Evolutionary conservation across 1,140 invertebrate species (phyloP).

Genomic region (Drosophila ironensis): DNA sequence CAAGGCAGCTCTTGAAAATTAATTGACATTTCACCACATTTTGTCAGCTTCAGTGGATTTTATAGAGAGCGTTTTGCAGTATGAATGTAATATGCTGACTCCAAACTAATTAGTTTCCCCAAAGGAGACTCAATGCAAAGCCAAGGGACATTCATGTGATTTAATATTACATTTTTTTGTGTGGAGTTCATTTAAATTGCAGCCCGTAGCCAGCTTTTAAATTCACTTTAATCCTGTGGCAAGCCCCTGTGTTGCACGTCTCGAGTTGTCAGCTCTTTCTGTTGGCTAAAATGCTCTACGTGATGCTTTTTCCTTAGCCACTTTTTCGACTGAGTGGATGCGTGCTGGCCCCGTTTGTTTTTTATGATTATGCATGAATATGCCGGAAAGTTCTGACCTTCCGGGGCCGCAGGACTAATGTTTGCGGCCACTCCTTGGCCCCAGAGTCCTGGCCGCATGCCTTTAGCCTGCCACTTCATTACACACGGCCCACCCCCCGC

Average conservation of each 20-base stretch:
- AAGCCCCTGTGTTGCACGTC: too few species aligned
- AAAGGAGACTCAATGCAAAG: not conserved
- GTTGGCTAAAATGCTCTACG: conserved; percentile 12
- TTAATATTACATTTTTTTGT: too few species aligned
- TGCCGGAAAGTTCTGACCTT: conserved; percentile 13
- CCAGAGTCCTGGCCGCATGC: not conserved
- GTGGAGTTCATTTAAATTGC: too few species aligned
- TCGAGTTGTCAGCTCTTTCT: not conserved
- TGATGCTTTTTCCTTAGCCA: conserved; percentile 15
- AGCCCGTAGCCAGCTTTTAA: too few species aligned
- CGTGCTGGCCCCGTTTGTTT: conserved; percentile 6
- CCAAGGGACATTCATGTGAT: too few species aligned
- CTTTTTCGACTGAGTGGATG: conserved; percentile 8
- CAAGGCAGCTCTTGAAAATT: conserved; percentile 13
- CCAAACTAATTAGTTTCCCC: conserved; percentile 13
- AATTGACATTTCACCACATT: conserved; percentile 37
- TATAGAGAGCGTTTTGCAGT: not conserved
- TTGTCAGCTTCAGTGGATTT: conserved; percentile 23
- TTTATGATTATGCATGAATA: conserved; percentile 62
- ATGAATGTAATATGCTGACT: conserved; percentile 17
- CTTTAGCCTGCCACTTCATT: conserved; percentile 10
- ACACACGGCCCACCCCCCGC: too few species aligned
- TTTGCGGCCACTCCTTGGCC: conserved; percentile 28
- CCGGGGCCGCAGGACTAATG: conserved; percentile 22
- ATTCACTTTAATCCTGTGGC: not conserved